phyloP scores from a whole-genome alignment of 1,140 invertebrate species.

The Eufriesea mexicana region DNA sequence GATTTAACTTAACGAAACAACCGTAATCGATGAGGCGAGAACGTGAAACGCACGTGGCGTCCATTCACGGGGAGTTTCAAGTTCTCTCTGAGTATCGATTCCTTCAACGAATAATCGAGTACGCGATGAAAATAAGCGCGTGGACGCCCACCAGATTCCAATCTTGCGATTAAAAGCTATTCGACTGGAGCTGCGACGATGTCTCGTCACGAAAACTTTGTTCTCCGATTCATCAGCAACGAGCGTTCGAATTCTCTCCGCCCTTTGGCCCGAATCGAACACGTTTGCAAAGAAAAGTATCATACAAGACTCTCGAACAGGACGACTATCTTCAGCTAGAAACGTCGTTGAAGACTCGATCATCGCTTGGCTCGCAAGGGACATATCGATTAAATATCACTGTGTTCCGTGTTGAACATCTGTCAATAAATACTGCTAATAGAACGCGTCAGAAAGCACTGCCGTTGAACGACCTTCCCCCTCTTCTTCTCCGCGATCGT shows the following conservation, averaged over 20 bases:
- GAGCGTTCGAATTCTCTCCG: background rate
- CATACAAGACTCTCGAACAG: constrained; percentile 19
- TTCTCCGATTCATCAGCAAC: background rate
- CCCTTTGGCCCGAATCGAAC: background rate
- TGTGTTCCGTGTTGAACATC: constrained; percentile 61
- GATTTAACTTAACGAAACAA: constrained; percentile 1
- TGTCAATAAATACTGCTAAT: constrained; percentile 77
- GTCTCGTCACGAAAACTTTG: background rate
- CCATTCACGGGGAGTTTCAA: background rate
- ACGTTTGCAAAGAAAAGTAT: constrained; percentile 6
- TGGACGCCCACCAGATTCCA: background rate
- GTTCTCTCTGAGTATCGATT: background rate
- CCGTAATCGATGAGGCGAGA: constrained; percentile 16
- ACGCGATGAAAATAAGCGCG: background rate
- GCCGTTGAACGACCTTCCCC: constrained; percentile 11
- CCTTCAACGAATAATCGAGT: background rate
- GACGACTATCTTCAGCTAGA: constrained; percentile 32
- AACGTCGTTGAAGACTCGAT: constrained; percentile 37
- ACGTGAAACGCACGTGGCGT: background rate
- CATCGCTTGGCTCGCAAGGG: constrained; percentile 51
- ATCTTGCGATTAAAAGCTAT: constrained; percentile 2
- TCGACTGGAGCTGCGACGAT: background rate
- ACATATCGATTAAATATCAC: constrained; percentile 76
- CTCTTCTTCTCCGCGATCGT: constrained; percentile 23
- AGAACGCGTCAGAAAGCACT: constrained; percentile 77